Conservation (phyloP, 2,797 vertebrate genomes). For the Lutjanus argentimaculatus region DNA sequence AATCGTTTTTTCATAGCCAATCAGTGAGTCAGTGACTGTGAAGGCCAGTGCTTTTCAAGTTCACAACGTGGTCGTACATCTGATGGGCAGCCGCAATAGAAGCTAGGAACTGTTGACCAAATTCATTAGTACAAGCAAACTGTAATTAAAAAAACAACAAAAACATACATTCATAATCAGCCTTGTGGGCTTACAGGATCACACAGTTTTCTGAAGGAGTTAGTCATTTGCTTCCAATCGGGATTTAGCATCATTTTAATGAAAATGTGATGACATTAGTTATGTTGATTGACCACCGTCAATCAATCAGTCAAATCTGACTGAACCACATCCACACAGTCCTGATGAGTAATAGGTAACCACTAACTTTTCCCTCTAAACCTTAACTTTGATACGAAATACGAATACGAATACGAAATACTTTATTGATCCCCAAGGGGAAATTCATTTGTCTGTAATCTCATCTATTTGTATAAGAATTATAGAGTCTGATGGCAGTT, state of each 20-base stretch:
- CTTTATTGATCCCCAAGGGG: no score
- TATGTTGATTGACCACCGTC: neutral
- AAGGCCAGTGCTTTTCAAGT: slow-evolving; percentile 20
- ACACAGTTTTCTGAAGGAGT: neutral
- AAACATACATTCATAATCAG: neutral
- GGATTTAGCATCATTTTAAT: no score
- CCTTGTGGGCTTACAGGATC: no score
- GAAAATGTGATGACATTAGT: neutral
- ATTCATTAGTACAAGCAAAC: neutral
- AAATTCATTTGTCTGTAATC: no score
- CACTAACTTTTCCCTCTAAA: no score
- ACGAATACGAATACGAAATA: no score
- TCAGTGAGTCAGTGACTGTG: neutral
- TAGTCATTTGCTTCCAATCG: neutral
- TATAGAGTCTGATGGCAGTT: no score
- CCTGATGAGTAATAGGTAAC: no score
- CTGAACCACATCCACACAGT: neutral
- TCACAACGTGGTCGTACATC: neutral
- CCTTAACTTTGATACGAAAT: no score
- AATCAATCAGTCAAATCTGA: neutral
- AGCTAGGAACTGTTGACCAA: neutral
- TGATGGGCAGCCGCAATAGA: neutral
- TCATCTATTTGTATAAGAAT: no score
- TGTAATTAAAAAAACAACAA: neutral
- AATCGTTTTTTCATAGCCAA: neutral